These are phyloP conservation scores for Porites rus DNA, from an alignment of 92 coral and sea anemone species.

Conservation along the genomic window DNA sequence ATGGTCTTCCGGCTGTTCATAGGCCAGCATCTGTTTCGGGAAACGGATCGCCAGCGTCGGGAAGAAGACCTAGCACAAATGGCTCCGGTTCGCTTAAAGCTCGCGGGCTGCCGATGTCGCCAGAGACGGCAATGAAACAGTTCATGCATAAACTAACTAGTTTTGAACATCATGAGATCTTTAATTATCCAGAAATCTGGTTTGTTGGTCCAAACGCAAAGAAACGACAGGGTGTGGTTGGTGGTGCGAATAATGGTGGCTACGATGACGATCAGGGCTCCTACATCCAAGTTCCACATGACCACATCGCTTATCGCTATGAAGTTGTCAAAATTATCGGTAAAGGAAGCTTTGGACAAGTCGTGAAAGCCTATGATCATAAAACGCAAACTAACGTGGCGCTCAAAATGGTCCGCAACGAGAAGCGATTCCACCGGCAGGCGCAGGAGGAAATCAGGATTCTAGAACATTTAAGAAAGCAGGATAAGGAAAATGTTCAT, in stretches of 20 bases:
- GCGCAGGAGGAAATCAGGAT: conserved; percentile 97
- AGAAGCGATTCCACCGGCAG: conserved; percentile 97
- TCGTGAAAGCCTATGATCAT: conserved; percentile 97
- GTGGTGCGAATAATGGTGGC: conserved; percentile 97
- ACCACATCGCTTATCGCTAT: conserved; percentile 96
- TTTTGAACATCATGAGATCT: conserved; percentile 97
- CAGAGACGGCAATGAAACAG: conserved; percentile 97
- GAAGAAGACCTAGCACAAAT: conserved; percentile 77
- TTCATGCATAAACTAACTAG: conserved; percentile 95
- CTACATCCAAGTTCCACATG: conserved; percentile 98
- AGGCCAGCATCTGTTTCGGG: conserved; percentile 83
- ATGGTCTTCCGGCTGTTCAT: conserved; percentile 83
- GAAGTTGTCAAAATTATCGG: conserved; percentile 98
- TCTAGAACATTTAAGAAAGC: conserved; percentile 95
- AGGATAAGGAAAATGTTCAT: conserved; percentile 93
- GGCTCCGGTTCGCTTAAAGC: conserved; percentile 90
- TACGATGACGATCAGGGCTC: conserved; percentile 99
- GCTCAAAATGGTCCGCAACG: conserved; percentile 99
- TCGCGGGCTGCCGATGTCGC: conserved; percentile 87
- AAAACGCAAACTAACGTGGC: conserved; percentile 95
- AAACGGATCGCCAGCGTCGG: conserved; percentile 86
- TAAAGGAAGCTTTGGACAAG: conserved; percentile 99
- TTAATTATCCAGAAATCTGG: conserved; percentile 95
- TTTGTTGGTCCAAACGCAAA: conserved; percentile 98
- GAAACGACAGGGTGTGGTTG: conserved; percentile 99